Percentiles rank a stretch among this genome's conserved stretches.
Evolutionary conservation across 2,888 invertebrate genomes (phyloP).

Genomic region (Prenolepis imparis): DNA sequence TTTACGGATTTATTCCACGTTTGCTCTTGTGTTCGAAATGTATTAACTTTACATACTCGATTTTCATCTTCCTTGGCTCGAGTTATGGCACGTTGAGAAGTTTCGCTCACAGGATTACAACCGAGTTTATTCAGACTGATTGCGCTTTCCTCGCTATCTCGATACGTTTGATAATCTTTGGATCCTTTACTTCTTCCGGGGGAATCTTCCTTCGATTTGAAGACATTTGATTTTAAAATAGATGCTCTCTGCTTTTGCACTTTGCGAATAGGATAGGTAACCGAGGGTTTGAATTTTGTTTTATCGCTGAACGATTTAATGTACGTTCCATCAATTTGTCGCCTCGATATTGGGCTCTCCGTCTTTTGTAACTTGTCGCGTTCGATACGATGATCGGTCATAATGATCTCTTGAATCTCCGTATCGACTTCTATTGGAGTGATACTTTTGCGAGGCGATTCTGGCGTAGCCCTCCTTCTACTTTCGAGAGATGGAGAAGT

Average conservation of each 20-base stretch:
- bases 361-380: conserved; percentile 13
- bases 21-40: neutral
- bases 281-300: conserved; percentile 7
- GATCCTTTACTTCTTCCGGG: neutral
- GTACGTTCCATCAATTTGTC: conserved; percentile 42
- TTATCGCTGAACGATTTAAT: conserved; percentile 42
- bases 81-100: neutral
- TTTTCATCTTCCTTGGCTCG: neutral
- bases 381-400: conserved; percentile 67
- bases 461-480: conserved; percentile 25
- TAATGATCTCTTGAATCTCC: conserved; percentile 69
- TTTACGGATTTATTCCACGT: neutral
- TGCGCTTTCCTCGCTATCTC: neutral
- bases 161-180: neutral
- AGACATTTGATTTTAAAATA: conserved; percentile 48
- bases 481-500: conserved; percentile 12
- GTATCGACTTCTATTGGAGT: conserved; percentile 55
- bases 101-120: neutral
- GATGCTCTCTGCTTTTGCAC: conserved; percentile 49
- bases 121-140: conserved; percentile 9
- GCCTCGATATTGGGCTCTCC: conserved; percentile 38
- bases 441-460: conserved; percentile 46
- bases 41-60: neutral
- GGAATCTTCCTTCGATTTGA: neutral
- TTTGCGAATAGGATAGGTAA: conserved; percentile 56